Evolutionary conservation across 2,888 invertebrate genomes (phyloP).

Genomic region (Drosophila aldrichi): DNA sequence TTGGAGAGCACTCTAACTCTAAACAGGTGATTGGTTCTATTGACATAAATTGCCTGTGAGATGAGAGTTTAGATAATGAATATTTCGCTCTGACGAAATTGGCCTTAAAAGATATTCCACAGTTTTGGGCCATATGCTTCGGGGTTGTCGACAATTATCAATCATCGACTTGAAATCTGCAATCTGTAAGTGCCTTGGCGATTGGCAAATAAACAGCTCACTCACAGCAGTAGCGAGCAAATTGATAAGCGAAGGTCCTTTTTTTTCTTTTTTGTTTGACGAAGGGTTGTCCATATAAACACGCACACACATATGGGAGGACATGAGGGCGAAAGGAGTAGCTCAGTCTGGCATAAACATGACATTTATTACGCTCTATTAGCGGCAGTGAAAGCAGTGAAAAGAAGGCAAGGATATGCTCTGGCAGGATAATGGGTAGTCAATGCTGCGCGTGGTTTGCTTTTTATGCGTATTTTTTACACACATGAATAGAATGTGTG

Average conservation of each 20-base stretch:
- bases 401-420: slow-evolving; percentile 39
- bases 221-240: slow-evolving; percentile 37
- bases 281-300: slow-evolving; percentile 44
- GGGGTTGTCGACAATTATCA: slow-evolving; percentile 45
- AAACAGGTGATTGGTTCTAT: slow-evolving; percentile 6
- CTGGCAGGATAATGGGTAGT: slow-evolving; percentile 53
- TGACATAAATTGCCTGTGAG: slow-evolving; percentile 16
- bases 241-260: slow-evolving; percentile 40
- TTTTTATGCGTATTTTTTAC: slow-evolving; percentile 48
- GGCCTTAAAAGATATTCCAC: slow-evolving; percentile 2
- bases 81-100: slow-evolving; percentile 6
- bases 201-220: slow-evolving; percentile 63
- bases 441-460: slow-evolving; percentile 42
- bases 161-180: slow-evolving; percentile 36
- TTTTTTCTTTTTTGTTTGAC: neutral
- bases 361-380: slow-evolving; percentile 82
- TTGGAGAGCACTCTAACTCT: neutral
- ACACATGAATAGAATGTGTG: slow-evolving; percentile 40
- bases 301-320: slow-evolving; percentile 18
- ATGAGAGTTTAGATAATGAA: slow-evolving; percentile 8
- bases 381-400: slow-evolving; percentile 47
- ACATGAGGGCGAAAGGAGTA: slow-evolving; percentile 59
- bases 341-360: slow-evolving; percentile 67
- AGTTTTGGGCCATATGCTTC: slow-evolving; percentile 8
- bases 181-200: slow-evolving; percentile 48